Conservation (phyloP, 2,888 invertebrate genomes). For the Leuctra nigra region DNA sequence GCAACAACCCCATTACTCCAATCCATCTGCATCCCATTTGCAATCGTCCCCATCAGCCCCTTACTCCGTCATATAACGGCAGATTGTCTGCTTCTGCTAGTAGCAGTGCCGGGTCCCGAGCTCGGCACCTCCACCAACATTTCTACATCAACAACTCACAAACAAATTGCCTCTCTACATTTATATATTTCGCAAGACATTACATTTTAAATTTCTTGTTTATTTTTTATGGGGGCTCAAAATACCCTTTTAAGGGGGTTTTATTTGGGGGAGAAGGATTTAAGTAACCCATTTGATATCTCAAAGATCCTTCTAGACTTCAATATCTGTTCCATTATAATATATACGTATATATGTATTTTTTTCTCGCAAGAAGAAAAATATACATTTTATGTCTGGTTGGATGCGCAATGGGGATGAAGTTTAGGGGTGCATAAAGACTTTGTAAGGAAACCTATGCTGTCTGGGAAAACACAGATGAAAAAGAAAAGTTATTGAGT, state of each 20-base stretch:
- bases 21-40: conserved; percentile 4
- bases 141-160: not conserved
- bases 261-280: not conserved
- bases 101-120: no score
- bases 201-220: conserved; percentile 13
- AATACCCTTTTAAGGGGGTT: not conserved
- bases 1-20: not conserved
- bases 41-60: not conserved
- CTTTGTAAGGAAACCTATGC: no score
- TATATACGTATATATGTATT: conserved; percentile 1
- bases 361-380: not conserved
- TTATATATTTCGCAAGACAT: conserved; percentile 15
- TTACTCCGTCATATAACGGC: not conserved
- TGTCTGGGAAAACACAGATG: no score
- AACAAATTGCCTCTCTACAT: conserved; percentile 13
- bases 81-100: no score
- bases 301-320: not conserved
- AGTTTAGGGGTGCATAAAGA: no score
- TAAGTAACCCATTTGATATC: conserved; percentile 14
- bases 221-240: conserved; percentile 15
- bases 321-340: conserved; percentile 4
- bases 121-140: no score
- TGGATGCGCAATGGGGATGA: not conserved
- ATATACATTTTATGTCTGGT: conserved; percentile 8
- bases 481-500: no score